Base-by-base conservation (phyloP, 1,140 invertebrate species). In the Eufriesea mexicana region DNA sequence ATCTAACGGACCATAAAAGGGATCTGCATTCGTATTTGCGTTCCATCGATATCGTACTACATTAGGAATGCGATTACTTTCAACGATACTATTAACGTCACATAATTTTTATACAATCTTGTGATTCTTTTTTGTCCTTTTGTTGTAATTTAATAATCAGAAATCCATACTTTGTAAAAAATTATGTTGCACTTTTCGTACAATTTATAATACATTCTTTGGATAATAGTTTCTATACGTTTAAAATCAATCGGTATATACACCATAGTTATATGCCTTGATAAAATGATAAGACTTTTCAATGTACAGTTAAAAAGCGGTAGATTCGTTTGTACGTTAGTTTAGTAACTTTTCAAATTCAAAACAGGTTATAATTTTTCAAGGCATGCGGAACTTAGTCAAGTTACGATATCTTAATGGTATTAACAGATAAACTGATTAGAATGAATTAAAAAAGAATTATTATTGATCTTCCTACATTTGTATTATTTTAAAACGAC, bases 121-220 rank as follows among this genome's bases (percentile, higher is more conserved):
- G 42, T 45, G 61, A 64, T 18, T 51, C 20, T 12, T 72, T 57
- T 57, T 28, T 47, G 42, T n/a, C 18, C 5, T n/a, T 45, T 45
- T n/a, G 5, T 64, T 18, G n/a, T 67, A 73, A 10, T 72, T 20
- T 35, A 66, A 73, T 23, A 45, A 59, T 49, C 35, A 49, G 12
- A 83, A 78, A 83, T 66, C 49, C 67, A 78, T 83, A n/a, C 45
- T 42, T 83, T 2, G 81, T 83, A 61, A 64, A 83, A 82, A 83
- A 78, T 83, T 83, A 78, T 78, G 57, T 61, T 62, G 62, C 28
- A 78, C 55, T 70, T 70, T 51, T 35, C 55, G 45, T 79, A 55
- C 51, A 72, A 72, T 84, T 64, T 84, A 84, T 57, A 57, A 82
- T 82, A 82, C 62, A 76, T 76, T 82, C 79, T 82, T 82, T 82